phyloP scores from a whole-genome alignment of 37 sponge, comb jelly and placozoan species.

The Oopsacas minuta region DNA sequence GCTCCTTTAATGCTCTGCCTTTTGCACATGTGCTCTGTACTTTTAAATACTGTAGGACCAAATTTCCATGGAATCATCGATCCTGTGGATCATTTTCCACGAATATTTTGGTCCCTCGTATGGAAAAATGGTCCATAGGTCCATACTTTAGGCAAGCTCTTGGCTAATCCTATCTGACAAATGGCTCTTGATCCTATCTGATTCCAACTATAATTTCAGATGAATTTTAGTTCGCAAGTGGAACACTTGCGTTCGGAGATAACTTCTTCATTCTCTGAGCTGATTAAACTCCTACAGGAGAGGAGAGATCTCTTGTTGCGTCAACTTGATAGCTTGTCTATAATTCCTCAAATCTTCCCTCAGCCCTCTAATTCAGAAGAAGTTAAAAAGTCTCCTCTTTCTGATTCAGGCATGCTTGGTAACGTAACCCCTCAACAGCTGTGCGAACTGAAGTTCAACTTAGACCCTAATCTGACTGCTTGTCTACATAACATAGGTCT shows the following conservation, averaged over 20 bases:
- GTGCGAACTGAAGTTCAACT: background rate
- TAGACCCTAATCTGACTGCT: background rate
- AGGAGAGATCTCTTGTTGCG: background rate
- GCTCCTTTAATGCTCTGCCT: too few relatives aligned
- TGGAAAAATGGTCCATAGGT: too few relatives aligned
- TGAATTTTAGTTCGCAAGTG: background rate
- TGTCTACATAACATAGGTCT: background rate
- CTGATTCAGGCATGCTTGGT: background rate
- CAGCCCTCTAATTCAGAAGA: background rate
- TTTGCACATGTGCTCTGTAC: too few relatives aligned
- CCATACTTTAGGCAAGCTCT: too few relatives aligned
- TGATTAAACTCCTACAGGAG: background rate
- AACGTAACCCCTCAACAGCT: background rate
- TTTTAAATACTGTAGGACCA: too few relatives aligned
- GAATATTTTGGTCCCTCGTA: too few relatives aligned
- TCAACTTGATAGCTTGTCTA: background rate
- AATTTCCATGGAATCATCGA: too few relatives aligned
- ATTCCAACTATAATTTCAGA: too few relatives aligned
- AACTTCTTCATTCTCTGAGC: background rate
- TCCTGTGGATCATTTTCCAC: too few relatives aligned
- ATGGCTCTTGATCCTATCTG: too few relatives aligned
- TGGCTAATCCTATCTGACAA: too few relatives aligned
- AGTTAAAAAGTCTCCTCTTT: background rate
- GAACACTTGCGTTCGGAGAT: background rate
- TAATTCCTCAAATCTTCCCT: background rate